These are phyloP conservation scores for Clarias magur DNA, from an alignment of 2,113 vertebrate genomes.

Conservation along the genomic window DNA sequence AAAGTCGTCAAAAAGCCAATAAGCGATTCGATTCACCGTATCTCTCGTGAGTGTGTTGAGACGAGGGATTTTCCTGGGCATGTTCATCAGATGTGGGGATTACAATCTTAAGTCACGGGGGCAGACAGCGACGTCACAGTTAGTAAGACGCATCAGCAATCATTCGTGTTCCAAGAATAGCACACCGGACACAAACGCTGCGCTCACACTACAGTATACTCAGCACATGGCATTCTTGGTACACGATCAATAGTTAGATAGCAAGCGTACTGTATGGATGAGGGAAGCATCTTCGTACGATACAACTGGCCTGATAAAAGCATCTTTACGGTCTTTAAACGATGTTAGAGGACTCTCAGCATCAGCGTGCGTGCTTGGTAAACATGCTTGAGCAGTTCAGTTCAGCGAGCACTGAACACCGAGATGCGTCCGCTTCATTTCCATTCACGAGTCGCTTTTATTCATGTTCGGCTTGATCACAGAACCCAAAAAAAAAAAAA, in stretches of 20 bases:
- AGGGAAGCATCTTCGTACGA: neutral
- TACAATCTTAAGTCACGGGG: slow-evolving; percentile 10
- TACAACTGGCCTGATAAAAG: neutral
- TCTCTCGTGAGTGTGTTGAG: neutral
- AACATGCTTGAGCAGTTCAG: neutral
- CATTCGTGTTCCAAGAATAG: neutral
- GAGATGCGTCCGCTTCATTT: neutral
- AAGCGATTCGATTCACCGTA: neutral
- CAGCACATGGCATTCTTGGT: neutral
- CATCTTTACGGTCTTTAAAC: neutral
- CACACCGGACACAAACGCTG: neutral
- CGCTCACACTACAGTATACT: neutral
- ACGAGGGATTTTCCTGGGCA: neutral
- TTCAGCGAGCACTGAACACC: neutral
- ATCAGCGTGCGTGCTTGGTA: neutral
- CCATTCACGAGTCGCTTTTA: neutral
- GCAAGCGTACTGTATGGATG: neutral
- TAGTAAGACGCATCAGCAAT: slow-evolving; percentile 9
- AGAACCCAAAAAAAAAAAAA: neutral
- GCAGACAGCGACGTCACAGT: neutral
- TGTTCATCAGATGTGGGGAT: slow-evolving; percentile 22
- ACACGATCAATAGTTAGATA: neutral
- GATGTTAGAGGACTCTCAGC: neutral
- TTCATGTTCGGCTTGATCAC: too few species aligned
- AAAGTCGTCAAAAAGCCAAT: neutral